phyloP scores from a whole-genome alignment of 2,113 vertebrate genomes.

The Chloroceryle aenea region DNA sequence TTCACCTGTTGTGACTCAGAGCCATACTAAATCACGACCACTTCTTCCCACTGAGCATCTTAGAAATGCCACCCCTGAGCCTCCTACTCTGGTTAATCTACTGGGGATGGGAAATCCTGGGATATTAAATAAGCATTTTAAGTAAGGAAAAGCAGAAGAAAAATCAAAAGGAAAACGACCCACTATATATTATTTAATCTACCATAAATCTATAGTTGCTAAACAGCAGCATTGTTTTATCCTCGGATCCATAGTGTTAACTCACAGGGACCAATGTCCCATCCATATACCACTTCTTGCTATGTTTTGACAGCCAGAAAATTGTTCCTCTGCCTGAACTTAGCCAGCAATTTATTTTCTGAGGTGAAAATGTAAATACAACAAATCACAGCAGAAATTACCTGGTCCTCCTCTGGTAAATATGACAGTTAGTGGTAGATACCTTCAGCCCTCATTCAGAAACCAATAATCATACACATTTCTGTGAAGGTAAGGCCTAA shows the following conservation, averaged over 20 bases:
- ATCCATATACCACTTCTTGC: not conserved
- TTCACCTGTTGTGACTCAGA: not conserved
- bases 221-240: not conserved
- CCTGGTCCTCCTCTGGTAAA: not conserved
- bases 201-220: not conserved
- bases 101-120: not conserved
- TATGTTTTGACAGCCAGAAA: constrained; percentile 20
- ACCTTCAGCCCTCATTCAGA: not conserved
- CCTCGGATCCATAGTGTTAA: not conserved
- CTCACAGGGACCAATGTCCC: not conserved
- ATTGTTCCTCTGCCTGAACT: not conserved
- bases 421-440: not conserved
- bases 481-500: not conserved
- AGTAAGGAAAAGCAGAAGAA: not conserved
- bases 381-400: not conserved
- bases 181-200: not conserved
- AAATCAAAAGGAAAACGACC: not conserved
- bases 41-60: not conserved
- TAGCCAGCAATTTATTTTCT: constrained; percentile 1
- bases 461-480: not conserved
- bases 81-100: not conserved
- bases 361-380: not conserved
- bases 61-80: not conserved
- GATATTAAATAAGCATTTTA: not conserved
- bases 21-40: not conserved